A percentile compares a stretch with the other conserved stretches of the same genome.
phyloP scores from a whole-genome alignment of 2,113 vertebrate species.

The Clarias macrocephalus region DNA sequence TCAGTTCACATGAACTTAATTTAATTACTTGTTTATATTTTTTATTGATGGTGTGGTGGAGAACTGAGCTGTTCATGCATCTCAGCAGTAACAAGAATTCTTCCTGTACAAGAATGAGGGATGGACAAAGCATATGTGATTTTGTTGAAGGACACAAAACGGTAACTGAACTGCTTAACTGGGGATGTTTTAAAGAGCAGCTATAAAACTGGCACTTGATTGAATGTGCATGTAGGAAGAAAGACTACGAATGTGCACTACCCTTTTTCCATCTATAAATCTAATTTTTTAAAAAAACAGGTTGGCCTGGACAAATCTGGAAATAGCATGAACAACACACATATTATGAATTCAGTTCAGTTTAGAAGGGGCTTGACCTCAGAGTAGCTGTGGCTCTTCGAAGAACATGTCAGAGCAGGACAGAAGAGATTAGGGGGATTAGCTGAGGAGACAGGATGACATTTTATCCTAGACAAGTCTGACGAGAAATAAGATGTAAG shows the following conservation, averaged over 20 bases:
- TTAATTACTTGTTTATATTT: conserved; percentile 8
- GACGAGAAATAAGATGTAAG: conserved; percentile 49
- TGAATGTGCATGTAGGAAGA: conserved; percentile 27
- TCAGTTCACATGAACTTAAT: conserved; percentile 22
- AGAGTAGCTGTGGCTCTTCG: neutral
- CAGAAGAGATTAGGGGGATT: conserved; percentile 44
- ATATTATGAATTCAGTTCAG: neutral
- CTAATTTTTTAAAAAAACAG: neutral
- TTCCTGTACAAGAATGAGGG: conserved; percentile 15
- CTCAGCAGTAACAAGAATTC: conserved; percentile 38
- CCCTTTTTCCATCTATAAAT: conserved; percentile 28
- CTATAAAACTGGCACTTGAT: conserved; percentile 35
- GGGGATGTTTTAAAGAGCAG: neutral
- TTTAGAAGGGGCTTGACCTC: neutral
- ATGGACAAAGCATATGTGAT: neutral
- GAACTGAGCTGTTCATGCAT: conserved; percentile 31
- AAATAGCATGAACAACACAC: conserved; percentile 34
- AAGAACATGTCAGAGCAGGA: conserved; percentile 8
- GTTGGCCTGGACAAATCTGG: neutral
- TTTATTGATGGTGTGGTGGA: conserved; percentile 38
- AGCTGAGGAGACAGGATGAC: conserved; percentile 45
- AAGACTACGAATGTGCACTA: neutral
- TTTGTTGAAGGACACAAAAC: conserved; percentile 15
- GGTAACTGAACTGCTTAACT: neutral
- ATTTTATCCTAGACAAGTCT: conserved; percentile 53